Evolutionary conservation across 2,113 vertebrate genomes (phyloP).

Genomic region (Hystrix cristata): DNA sequence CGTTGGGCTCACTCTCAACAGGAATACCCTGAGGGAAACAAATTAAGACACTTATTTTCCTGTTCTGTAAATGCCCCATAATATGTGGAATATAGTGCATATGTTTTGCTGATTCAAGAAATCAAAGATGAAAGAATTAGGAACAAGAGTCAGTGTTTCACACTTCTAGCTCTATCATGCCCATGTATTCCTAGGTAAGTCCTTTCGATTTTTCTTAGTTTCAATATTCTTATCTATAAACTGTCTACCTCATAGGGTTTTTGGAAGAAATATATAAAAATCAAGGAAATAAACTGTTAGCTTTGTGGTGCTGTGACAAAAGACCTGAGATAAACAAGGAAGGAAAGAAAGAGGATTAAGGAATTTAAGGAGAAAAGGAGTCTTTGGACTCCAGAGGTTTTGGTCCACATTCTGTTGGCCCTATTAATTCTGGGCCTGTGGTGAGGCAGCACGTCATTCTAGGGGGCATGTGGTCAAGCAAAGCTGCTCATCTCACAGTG

Average conservation of each 20-base stretch:
- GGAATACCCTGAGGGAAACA: background rate
- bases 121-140: background rate
- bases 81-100: background rate
- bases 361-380: background rate
- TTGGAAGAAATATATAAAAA: conserved; percentile 9
- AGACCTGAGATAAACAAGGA: background rate
- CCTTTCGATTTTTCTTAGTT: conserved; percentile 25
- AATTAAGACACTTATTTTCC: conserved; percentile 1
- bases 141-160: background rate
- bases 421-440: background rate
- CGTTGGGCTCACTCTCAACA: conserved; percentile 55
- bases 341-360: background rate
- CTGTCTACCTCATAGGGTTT: background rate
- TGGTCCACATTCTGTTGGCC: too few species aligned
- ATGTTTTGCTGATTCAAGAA: conserved; percentile 25
- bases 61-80: background rate
- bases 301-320: background rate
- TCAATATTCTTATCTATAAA: background rate
- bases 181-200: background rate
- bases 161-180: background rate
- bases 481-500: background rate
- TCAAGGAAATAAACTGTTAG: background rate
- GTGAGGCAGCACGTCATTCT: background rate
- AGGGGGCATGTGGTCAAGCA: background rate
- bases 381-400: background rate